Percentiles rank a stretch among this genome's conserved stretches.
Conservation (phyloP, 2,797 vertebrate genomes). For the Rhabdomys pumilio region DNA sequence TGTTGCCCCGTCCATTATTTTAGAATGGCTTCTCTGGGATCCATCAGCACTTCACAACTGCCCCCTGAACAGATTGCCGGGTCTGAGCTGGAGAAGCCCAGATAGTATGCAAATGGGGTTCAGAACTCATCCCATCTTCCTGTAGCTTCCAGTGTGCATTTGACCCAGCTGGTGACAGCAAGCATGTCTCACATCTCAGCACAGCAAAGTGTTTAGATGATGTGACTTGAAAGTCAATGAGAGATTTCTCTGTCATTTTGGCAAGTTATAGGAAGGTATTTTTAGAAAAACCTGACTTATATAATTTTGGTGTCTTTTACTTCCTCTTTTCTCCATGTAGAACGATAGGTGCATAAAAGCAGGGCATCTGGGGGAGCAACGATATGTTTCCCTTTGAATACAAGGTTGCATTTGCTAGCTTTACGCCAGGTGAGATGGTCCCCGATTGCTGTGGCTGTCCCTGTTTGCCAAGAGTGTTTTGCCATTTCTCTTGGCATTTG, state of each 20-base stretch:
- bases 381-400: not conserved
- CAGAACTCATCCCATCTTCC: not conserved
- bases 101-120: not conserved
- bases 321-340: slow-evolving; percentile 33
- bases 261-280: slow-evolving; percentile 72
- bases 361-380: not conserved
- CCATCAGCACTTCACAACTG: slow-evolving; percentile 40
- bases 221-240: slow-evolving; percentile 78
- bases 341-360: slow-evolving; percentile 9
- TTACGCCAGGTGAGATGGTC: not conserved
- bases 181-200: slow-evolving; percentile 66
- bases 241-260: slow-evolving; percentile 77
- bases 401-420: not conserved
- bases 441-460: not conserved
- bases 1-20: not conserved
- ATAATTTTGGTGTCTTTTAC: slow-evolving; percentile 70
- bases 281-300: slow-evolving; percentile 78
- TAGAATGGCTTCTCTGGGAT: slow-evolving; percentile 42
- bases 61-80: slow-evolving; percentile 16
- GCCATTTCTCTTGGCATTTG: slow-evolving; percentile 2
- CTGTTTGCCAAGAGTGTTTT: not conserved
- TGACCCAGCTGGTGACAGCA: slow-evolving; percentile 60
- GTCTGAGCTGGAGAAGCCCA: slow-evolving; percentile 23
- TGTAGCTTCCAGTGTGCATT: slow-evolving; percentile 28
- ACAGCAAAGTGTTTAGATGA: slow-evolving; percentile 35